Conservation (phyloP, 2,797 vertebrate species). For the Halcyon smyrnensis region DNA sequence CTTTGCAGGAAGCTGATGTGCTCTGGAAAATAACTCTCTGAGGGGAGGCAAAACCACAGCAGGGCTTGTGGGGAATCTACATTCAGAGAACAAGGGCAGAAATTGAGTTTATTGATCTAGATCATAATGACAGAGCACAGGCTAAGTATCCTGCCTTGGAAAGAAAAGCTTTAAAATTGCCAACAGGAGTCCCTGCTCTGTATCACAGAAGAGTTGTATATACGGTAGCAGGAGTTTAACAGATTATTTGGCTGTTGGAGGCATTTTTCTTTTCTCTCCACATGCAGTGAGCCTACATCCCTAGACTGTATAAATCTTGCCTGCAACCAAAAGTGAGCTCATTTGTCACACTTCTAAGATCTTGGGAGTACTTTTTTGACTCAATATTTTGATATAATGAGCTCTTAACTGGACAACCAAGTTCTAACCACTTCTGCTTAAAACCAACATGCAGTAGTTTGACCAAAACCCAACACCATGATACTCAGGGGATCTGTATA, state of each 20-base stretch:
- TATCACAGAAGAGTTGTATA: fast-evolving
- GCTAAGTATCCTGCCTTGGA: not conserved
- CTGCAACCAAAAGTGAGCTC: not conserved
- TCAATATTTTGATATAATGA: not conserved
- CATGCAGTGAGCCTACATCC: not conserved
- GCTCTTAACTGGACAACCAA: not conserved
- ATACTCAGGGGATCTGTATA: not conserved
- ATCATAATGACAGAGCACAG: not conserved
- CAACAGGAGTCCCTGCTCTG: not conserved
- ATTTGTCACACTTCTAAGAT: not conserved
- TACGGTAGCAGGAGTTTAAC: not conserved
- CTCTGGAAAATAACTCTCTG: not conserved
- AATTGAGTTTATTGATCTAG: not conserved
- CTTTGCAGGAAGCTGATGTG: not conserved
- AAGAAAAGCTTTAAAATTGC: not conserved
- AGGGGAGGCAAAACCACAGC: not conserved
- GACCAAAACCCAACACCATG: fast-evolving
- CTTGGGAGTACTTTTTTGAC: not conserved
- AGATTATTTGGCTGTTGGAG: not conserved
- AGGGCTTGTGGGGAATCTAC: not conserved
- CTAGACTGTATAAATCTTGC: not conserved
- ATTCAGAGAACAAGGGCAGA: not conserved
- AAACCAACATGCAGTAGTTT: not conserved
- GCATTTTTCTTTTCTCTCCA: not conserved
- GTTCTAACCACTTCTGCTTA: not conserved